Evolutionary conservation across 2,888 invertebrate genomes (phyloP).

Genomic region (Penaeus monodon): DNA sequence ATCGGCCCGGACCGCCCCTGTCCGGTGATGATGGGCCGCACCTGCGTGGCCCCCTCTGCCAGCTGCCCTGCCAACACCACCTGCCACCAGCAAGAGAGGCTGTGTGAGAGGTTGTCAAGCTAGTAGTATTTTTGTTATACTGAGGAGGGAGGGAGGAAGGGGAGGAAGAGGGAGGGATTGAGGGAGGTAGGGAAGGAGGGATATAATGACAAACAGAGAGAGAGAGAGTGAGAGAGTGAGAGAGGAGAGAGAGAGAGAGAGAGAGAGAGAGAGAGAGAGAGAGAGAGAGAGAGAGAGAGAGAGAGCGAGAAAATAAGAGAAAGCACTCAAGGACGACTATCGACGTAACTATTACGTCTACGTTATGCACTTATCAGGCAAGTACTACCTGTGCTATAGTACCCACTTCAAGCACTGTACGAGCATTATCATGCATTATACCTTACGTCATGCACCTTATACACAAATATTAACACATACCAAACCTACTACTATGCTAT

Average conservation of each 20-base stretch:
- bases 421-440: neutral
- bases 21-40: conserved; percentile 54
- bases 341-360: too few relatives aligned
- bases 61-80: conserved; percentile 61
- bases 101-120: too few relatives aligned
- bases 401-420: too few relatives aligned
- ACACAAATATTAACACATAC: neutral
- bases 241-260: neutral
- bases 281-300: conserved; percentile 6
- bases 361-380: too few relatives aligned
- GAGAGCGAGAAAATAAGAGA: neutral
- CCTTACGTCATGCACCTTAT: neutral
- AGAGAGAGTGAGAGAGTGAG: too few relatives aligned
- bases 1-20: conserved; percentile 50
- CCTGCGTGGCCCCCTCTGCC: conserved; percentile 14
- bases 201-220: too few relatives aligned
- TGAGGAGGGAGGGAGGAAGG: too few relatives aligned
- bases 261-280: conserved; percentile 29
- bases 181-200: too few relatives aligned
- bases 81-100: neutral
- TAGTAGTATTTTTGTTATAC: too few relatives aligned
- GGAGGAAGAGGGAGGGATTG: too few relatives aligned
- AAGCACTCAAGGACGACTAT: neutral
- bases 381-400: too few relatives aligned
- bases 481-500: too few relatives aligned